Base-by-base conservation (phyloP, 2,113 vertebrate species). In the Probosciger aterrimus region DNA sequence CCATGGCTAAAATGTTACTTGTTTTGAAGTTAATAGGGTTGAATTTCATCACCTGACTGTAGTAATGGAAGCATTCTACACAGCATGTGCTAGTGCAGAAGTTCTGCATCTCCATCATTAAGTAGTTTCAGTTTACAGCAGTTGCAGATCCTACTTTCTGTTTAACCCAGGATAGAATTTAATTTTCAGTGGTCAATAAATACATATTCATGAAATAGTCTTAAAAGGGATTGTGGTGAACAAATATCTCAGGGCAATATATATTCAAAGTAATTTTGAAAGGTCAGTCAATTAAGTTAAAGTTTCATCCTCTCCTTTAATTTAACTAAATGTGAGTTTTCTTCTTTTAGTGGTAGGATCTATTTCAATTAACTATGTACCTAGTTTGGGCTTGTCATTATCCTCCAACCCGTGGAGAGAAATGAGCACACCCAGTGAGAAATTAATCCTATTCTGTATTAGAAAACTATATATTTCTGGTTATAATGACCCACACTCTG, bases 381-480 rank as follows among this genome's bases (percentile, higher is more conserved):
- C 8, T 47, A 43, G 25, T 75, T 59, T 83, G 64, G 60, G 63
- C 30, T 83, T 83, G 55, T 81, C 80, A 83, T 60, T 78, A 43
- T 91, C 93, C 60, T 86, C 50, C 67, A 81, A 91, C 60, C 57
- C 75, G 20, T 81, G 57, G 60, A 78, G 68, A 92, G 47, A 86
- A 88, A 93, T 24, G 24, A 93, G 43, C 25, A 71, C 27, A 46
- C 13, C 11, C 37, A 74, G n/a, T 74, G 50, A 84, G 16, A 93
- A 90, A 83, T 53, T 57, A 88, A 86, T 92, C 33, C 50, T 37
- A 67, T 86, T 92, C 60, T 78, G 28, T 79, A 47, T 50, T 68
- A 88, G 64, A 91, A 88, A 49, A 64, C 50, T 91, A n/a, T n/a
- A n/a, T n/a, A 46, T 86, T 93, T 93, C 80, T 86, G 39, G 43